Evolutionary conservation across 2,113 vertebrate species (phyloP).

Genomic region (Porphyrio hochstetteri): DNA sequence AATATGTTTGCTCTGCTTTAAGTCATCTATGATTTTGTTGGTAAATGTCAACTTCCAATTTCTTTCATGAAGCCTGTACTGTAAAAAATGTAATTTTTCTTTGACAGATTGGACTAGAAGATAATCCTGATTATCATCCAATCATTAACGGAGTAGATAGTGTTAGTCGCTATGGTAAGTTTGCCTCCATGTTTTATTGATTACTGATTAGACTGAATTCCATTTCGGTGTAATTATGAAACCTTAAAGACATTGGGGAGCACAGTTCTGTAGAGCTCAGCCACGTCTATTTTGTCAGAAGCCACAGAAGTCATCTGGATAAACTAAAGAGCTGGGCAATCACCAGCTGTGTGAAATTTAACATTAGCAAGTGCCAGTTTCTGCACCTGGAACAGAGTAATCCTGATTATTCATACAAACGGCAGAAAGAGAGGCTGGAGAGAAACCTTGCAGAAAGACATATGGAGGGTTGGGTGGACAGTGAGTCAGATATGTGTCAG

Average conservation of each 20-base stretch:
- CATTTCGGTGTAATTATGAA: neutral
- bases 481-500: neutral
- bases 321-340: neutral
- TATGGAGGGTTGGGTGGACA: neutral
- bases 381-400: neutral
- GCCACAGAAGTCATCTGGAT: neutral
- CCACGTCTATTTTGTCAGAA: neutral
- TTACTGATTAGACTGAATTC: neutral
- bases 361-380: neutral
- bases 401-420: neutral
- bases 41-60: neutral
- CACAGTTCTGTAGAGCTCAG: neutral
- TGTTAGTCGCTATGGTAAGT: conserved; percentile 92
- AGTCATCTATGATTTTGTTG: neutral
- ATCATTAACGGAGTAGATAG: conserved; percentile 86
- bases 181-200: neutral
- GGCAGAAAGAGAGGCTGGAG: neutral
- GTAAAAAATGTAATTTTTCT: conserved; percentile 32
- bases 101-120: conserved; percentile 83
- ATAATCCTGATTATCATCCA: conserved; percentile 85
- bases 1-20: neutral
- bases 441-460: neutral
- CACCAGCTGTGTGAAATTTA: neutral
- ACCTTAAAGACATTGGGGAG: neutral
- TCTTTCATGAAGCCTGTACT: neutral